Evolutionary conservation across 2,797 vertebrate species (phyloP).

Genomic region (Luscinia luscinia): DNA sequence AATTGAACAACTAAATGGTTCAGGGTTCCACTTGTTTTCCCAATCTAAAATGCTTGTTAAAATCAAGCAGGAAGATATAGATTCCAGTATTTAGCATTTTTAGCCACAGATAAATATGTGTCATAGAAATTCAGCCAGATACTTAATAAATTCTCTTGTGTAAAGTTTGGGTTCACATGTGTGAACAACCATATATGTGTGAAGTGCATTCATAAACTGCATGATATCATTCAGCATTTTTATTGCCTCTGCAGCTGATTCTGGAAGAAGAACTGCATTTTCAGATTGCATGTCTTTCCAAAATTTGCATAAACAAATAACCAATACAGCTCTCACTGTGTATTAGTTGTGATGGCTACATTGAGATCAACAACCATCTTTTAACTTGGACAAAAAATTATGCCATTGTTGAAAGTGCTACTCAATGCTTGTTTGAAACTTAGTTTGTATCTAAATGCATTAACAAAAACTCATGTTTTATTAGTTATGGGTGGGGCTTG

Average conservation of each 20-base stretch:
- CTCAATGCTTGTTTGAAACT: neutral
- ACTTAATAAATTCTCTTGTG: neutral
- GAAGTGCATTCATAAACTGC: neutral
- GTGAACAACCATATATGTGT: neutral
- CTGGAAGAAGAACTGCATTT: neutral
- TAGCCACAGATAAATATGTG: neutral
- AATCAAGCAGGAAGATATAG: neutral
- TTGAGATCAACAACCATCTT: neutral
- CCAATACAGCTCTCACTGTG: neutral
- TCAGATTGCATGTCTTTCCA: neutral
- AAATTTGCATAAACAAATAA: neutral
- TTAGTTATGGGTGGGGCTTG: accelerated
- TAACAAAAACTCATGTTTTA: neutral
- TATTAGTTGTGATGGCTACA: neutral
- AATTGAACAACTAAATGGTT: neutral
- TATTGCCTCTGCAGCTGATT: neutral
- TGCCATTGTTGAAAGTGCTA: neutral
- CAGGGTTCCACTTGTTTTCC: neutral
- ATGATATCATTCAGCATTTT: neutral
- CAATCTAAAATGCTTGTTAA: neutral
- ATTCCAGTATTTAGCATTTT: neutral
- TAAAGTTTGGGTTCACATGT: neutral
- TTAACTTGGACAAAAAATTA: neutral
- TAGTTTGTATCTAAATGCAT: neutral
- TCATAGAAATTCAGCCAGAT: neutral